Evolutionary conservation across 2,888 invertebrate genomes (phyloP).

Genomic region (Polietes domitor): DNA sequence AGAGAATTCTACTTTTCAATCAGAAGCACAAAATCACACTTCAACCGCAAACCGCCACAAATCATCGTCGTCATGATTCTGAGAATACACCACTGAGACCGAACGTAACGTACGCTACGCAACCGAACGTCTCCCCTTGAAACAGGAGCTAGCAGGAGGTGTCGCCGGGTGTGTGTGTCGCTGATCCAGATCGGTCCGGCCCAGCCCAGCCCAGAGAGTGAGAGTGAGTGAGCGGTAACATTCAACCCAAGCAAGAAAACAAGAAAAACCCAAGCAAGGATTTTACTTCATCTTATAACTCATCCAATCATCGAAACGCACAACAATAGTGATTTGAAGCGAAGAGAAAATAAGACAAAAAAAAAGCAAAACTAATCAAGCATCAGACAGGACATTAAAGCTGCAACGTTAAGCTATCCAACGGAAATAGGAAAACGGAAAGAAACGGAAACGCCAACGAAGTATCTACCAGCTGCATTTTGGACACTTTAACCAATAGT

Average conservation of each 20-base stretch:
- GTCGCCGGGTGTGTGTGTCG: not conserved
- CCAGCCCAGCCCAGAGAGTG: not conserved
- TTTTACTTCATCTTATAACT: conserved; percentile 50
- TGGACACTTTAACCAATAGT: conserved; percentile 56
- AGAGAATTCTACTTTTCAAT: conserved; percentile 44
- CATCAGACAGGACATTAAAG: conserved; percentile 4
- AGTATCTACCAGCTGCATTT: conserved; percentile 36
- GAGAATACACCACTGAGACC: conserved; percentile 68
- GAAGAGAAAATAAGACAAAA: conserved; percentile 26
- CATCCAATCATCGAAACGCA: conserved; percentile 65
- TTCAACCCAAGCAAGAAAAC: not conserved
- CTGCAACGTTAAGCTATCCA: not conserved
- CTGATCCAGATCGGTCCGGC: no score
- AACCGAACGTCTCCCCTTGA: conserved; percentile 37
- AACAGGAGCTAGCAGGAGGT: conserved; percentile 30
- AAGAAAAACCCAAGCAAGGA: not conserved
- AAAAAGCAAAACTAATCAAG: conserved; percentile 17
- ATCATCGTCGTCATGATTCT: conserved; percentile 68
- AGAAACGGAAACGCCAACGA: not conserved
- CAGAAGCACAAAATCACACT: conserved; percentile 49
- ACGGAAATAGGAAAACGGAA: conserved; percentile 1
- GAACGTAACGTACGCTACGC: conserved; percentile 23
- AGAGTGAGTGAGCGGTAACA: conserved; percentile 37
- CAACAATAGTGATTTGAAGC: conserved; percentile 63
- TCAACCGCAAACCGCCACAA: conserved; percentile 5